phyloP scores from a whole-genome alignment of 2,888 invertebrate genomes.

The Drosophila picticornis region DNA sequence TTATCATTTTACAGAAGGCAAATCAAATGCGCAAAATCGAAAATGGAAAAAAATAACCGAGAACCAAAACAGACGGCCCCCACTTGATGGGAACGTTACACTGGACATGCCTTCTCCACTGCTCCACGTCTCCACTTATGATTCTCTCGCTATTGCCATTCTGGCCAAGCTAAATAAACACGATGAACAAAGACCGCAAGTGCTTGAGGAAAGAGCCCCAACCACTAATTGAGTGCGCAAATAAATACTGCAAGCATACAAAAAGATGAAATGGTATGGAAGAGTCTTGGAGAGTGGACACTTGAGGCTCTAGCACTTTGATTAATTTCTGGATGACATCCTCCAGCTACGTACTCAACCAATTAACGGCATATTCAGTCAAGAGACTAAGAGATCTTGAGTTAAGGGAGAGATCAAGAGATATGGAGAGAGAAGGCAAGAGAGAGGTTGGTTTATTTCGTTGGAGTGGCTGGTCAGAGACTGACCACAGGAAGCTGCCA shows the following conservation, averaged over 20 bases:
- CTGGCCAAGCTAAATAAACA: slow-evolving; percentile 68
- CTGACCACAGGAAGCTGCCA: slow-evolving; percentile 77
- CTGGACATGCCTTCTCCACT: slow-evolving; percentile 3
- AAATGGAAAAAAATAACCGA: background rate
- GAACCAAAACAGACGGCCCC: slow-evolving; percentile 69
- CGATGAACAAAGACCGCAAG: slow-evolving; percentile 54
- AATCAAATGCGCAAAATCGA: slow-evolving; percentile 60
- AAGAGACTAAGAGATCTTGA: slow-evolving; percentile 29
- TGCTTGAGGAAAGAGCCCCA: slow-evolving; percentile 22
- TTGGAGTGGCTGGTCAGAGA: slow-evolving; percentile 21
- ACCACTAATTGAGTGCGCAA: slow-evolving; percentile 77
- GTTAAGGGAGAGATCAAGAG: slow-evolving; percentile 7
- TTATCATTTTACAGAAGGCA: slow-evolving; percentile 66
- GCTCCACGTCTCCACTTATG: slow-evolving; percentile 1
- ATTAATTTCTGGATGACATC: slow-evolving; percentile 63
- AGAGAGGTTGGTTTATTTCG: slow-evolving; percentile 27
- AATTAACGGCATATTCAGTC: slow-evolving; percentile 63
- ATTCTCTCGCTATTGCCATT: slow-evolving; percentile 4
- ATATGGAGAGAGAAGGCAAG: background rate
- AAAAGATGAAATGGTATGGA: background rate
- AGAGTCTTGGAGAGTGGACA: slow-evolving; percentile 40
- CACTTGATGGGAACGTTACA: slow-evolving; percentile 31
- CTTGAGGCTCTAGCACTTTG: slow-evolving; percentile 57
- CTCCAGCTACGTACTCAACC: slow-evolving; percentile 49
- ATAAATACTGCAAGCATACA: slow-evolving; percentile 52